Conservation (phyloP, 2,888 invertebrate genomes). For the Cyclophora albipunctata region DNA sequence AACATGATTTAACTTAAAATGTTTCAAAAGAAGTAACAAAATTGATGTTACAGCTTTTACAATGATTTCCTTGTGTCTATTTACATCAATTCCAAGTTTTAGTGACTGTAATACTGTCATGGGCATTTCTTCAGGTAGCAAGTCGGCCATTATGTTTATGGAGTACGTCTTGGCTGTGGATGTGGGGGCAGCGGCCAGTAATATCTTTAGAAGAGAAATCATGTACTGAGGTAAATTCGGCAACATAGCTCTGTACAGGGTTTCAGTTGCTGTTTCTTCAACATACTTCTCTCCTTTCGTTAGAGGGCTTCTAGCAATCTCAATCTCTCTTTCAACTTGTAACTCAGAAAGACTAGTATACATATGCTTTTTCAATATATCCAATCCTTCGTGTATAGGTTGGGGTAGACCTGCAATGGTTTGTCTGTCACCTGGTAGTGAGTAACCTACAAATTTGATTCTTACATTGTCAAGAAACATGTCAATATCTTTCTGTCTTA, state of each 20-base stretch:
- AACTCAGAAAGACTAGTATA: slow-evolving; percentile 95
- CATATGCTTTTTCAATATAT: slow-evolving; percentile 92
- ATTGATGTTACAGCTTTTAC: slow-evolving; percentile 97
- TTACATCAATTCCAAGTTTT: slow-evolving; percentile 97
- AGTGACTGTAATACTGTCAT: slow-evolving; percentile 95
- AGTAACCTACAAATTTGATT: slow-evolving; percentile 97
- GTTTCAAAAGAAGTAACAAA: slow-evolving; percentile 92
- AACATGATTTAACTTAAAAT: slow-evolving; percentile 96
- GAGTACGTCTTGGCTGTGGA: slow-evolving; percentile 98
- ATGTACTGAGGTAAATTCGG: slow-evolving; percentile 98
- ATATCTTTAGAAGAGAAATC: slow-evolving; percentile 96
- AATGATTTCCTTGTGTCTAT: slow-evolving; percentile 98
- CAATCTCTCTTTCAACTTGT: slow-evolving; percentile 93
- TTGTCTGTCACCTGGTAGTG: slow-evolving; percentile 87
- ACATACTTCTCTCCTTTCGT: slow-evolving; percentile 88
- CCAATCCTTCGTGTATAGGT: slow-evolving; percentile 97
- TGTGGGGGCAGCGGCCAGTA: slow-evolving; percentile 98
- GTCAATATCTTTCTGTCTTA: slow-evolving; percentile 94
- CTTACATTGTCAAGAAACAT: slow-evolving; percentile 92
- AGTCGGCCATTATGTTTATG: slow-evolving; percentile 98
- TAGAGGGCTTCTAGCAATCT: slow-evolving; percentile 92
- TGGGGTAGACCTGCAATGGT: slow-evolving; percentile 96
- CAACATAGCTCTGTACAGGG: slow-evolving; percentile 94
- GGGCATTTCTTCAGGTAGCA: slow-evolving; percentile 98
- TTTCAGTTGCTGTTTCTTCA: slow-evolving; percentile 88